Conservation (phyloP, 2,888 invertebrate species). For the Lymantria monacha region DNA sequence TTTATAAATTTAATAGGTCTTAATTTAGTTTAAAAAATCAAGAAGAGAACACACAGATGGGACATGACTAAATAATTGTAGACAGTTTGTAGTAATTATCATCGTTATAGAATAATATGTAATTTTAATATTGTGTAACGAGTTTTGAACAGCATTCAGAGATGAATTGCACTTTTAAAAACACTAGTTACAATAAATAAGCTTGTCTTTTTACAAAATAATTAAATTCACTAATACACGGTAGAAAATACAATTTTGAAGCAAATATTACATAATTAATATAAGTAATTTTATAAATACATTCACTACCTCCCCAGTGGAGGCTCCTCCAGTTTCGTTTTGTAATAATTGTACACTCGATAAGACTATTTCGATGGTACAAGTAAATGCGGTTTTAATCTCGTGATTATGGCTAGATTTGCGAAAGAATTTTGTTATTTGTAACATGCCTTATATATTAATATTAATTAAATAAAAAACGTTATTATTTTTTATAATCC, state of each 20-base stretch:
- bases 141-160: slow-evolving; percentile 1
- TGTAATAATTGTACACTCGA: slow-evolving; percentile 14
- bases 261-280: slow-evolving; percentile 40
- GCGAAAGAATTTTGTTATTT: not conserved
- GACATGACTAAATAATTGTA: too few relatives aligned
- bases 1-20: too few relatives aligned
- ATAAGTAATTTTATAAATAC: slow-evolving; percentile 39
- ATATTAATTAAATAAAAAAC: too few relatives aligned
- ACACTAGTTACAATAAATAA: slow-evolving; percentile 50
- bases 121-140: too few relatives aligned
- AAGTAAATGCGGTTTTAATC: slow-evolving; percentile 21
- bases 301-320: slow-evolving; percentile 17
- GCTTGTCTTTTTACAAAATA: slow-evolving; percentile 52
- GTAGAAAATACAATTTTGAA: slow-evolving; percentile 44
- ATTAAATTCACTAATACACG: slow-evolving; percentile 45
- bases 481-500: too few relatives aligned
- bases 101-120: too few relatives aligned
- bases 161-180: slow-evolving; percentile 32
- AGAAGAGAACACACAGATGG: too few relatives aligned
- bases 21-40: too few relatives aligned
- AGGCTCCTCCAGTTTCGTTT: slow-evolving; percentile 20
- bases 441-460: too few relatives aligned
- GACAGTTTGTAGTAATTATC: too few relatives aligned
- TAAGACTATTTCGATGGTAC: slow-evolving; percentile 20
- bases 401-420: slow-evolving; percentile 10